phyloP scores from a whole-genome alignment of 2,113 vertebrate genomes.

The Cromileptes altivelis region DNA sequence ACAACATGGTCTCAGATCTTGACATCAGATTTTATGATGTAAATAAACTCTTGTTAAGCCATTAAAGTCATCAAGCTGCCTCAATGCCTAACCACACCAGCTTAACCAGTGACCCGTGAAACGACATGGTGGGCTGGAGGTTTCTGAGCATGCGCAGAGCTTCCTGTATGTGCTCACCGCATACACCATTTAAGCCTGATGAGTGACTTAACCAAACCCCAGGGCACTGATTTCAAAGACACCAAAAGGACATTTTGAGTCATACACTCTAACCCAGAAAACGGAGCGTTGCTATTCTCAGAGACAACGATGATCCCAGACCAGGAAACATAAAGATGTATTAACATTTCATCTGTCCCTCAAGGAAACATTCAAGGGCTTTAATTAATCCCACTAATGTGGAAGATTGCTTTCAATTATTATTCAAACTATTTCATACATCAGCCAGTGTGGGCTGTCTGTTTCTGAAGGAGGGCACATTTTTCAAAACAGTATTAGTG shows the following conservation, averaged over 20 bases:
- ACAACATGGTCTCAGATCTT: neutral
- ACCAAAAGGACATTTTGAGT: constrained; percentile 85
- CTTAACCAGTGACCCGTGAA: constrained; percentile 50
- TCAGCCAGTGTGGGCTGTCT: neutral
- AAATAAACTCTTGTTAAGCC: constrained; percentile 3
- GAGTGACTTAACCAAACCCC: constrained; percentile 59
- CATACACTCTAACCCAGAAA: constrained; percentile 72
- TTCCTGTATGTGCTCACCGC: constrained; percentile 28
- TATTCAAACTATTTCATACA: constrained; percentile 21
- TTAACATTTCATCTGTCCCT: constrained; percentile 29
- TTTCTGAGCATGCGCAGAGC: constrained; percentile 61
- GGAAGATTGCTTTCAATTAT: constrained; percentile 35
- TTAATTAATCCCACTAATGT: constrained; percentile 34
- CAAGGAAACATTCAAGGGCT: constrained; percentile 20
- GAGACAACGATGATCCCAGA: constrained; percentile 41
- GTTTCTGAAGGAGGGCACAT: constrained; percentile 18
- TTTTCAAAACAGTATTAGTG: neutral
- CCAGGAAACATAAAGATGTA: constrained; percentile 40
- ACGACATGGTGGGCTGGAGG: constrained; percentile 19
- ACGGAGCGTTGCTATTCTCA: constrained; percentile 49
- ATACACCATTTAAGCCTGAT: constrained; percentile 60
- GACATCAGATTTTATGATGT: constrained; percentile 7
- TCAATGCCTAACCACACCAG: constrained; percentile 25
- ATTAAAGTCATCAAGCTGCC: constrained; percentile 47
- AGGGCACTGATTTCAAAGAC: constrained; percentile 67